Percentiles rank a stretch among this genome's conserved stretches.
phyloP scores from a whole-genome alignment of 2,888 invertebrate genomes.

The Nomada fucata region DNA sequence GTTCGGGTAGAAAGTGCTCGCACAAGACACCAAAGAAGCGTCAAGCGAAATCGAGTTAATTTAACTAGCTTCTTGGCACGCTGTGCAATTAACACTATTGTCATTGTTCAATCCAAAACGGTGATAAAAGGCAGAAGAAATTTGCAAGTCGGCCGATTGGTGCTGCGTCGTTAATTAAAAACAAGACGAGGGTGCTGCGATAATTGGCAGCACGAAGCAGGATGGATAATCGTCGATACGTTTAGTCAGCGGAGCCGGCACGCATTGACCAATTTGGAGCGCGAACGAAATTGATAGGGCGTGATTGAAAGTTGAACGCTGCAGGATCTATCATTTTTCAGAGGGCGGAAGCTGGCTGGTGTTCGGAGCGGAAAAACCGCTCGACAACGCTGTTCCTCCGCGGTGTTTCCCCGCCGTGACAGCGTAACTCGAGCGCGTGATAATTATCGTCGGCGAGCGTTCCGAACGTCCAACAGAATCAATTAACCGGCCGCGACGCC shows the following conservation, averaged over 20 bases:
- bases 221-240: neutral
- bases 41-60: no score
- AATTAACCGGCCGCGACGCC: constrained; percentile 61
- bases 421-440: constrained; percentile 59
- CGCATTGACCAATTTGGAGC: constrained; percentile 27
- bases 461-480: constrained; percentile 63
- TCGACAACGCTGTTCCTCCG: constrained; percentile 38
- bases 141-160: neutral
- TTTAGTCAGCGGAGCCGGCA: constrained; percentile 1
- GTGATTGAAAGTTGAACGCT: constrained; percentile 35
- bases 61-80: no score
- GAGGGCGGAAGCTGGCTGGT: constrained; percentile 15
- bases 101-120: no score
- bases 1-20: no score
- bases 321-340: constrained; percentile 56
- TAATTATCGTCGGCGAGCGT: constrained; percentile 62
- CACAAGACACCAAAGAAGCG: no score
- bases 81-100: no score
- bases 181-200: neutral
- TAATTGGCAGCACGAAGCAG: neutral
- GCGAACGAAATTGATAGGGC: constrained; percentile 23
- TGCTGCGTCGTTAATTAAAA: neutral
- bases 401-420: constrained; percentile 55
- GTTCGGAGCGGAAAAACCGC: constrained; percentile 43
- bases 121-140: no score